Conservation (phyloP, 2,888 invertebrate species). For the Lepidochitona cinerea region DNA sequence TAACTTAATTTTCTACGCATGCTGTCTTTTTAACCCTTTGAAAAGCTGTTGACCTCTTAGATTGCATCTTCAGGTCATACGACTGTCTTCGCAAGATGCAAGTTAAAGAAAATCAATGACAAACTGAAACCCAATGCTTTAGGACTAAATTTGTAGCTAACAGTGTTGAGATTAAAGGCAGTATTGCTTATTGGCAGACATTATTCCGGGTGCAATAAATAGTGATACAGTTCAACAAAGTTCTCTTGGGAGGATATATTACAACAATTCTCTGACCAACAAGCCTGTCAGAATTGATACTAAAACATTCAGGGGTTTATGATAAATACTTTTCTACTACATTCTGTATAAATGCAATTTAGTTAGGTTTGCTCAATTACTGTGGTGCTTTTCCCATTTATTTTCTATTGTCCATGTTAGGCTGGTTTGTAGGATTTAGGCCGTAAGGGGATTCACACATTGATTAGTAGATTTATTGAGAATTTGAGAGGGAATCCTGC, state of each 20-base stretch:
- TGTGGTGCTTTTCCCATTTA: slow-evolving; percentile 7
- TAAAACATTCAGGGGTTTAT: neutral
- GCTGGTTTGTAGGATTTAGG: neutral
- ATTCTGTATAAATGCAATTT: slow-evolving; percentile 7
- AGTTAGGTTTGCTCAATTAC: neutral
- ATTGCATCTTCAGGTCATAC: too few species aligned
- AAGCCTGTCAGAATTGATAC: slow-evolving; percentile 6
- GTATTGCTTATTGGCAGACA: too few species aligned
- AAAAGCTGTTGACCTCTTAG: too few species aligned
- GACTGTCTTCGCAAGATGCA: too few species aligned
- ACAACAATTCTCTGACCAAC: neutral
- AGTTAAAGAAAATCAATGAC: too few species aligned
- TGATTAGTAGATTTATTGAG: slow-evolving; percentile 5
- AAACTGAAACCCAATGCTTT: too few species aligned
- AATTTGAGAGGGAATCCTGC: neutral
- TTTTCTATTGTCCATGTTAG: slow-evolving; percentile 1
- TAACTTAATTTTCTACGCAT: too few species aligned
- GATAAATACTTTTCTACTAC: slow-evolving; percentile 2
- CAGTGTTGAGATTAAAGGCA: too few species aligned
- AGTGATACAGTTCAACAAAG: too few species aligned
- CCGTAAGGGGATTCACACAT: neutral
- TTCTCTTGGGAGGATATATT: neutral
- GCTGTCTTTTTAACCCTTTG: too few species aligned
- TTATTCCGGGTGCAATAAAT: too few species aligned
- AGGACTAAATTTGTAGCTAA: too few species aligned